phyloP scores from a whole-genome alignment of 2,888 invertebrate species.

The Onthophagus sagittarius region DNA sequence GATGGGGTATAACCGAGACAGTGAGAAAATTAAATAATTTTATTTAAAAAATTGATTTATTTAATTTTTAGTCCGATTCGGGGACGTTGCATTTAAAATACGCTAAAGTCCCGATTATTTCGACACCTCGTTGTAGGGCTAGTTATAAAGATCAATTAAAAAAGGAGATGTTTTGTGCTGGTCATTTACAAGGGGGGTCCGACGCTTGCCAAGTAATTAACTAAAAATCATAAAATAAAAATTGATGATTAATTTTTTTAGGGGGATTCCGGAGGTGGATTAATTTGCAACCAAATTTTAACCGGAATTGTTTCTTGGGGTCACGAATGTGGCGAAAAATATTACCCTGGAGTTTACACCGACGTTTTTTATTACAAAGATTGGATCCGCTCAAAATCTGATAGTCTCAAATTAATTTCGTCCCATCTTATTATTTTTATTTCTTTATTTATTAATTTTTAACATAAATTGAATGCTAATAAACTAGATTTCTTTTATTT shows the following conservation, averaged over 20 bases:
- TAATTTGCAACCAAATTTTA: slow-evolving; percentile 24
- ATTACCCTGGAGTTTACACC: slow-evolving; percentile 34
- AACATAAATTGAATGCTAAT: too few relatives aligned
- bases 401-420: neutral
- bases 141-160: neutral
- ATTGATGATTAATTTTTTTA: slow-evolving; percentile 14
- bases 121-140: neutral
- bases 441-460: neutral
- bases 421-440: neutral
- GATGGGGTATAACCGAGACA: slow-evolving; percentile 4
- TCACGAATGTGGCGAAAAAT: slow-evolving; percentile 29
- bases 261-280: slow-evolving; percentile 32
- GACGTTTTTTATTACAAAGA: slow-evolving; percentile 25
- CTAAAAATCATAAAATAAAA: neutral
- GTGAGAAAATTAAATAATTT: neutral
- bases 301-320: slow-evolving; percentile 33
- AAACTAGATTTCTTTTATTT: too few relatives aligned
- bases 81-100: neutral
- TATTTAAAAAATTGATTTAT: neutral
- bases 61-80: neutral
- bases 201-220: slow-evolving; percentile 14
- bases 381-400: slow-evolving; percentile 18
- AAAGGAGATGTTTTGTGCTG: slow-evolving; percentile 5
- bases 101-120: neutral
- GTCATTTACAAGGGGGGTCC: neutral